phyloP scores from a whole-genome alignment of 2,888 invertebrate genomes.

The Eristalis intricaria region DNA sequence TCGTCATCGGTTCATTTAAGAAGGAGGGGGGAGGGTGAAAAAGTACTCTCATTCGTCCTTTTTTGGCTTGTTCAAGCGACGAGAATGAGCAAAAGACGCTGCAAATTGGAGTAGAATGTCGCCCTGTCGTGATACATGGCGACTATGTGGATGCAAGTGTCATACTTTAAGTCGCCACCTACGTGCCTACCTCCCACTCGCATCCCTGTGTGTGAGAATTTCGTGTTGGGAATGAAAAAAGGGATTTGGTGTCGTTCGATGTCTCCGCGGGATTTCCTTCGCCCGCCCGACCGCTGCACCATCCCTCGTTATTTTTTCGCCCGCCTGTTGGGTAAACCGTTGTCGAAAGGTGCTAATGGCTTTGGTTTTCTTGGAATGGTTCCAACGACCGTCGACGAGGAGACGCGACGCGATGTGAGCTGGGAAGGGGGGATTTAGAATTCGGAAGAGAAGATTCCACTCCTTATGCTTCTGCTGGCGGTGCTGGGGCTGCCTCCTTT shows the following conservation, averaged over 20 bases:
- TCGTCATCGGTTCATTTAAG: slow-evolving; percentile 56
- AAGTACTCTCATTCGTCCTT: slow-evolving; percentile 14
- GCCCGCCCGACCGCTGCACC: not conserved
- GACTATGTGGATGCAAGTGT: slow-evolving; percentile 43
- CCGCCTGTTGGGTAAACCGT: slow-evolving; percentile 51
- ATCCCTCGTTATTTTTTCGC: slow-evolving; percentile 24
- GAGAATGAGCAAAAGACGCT: slow-evolving; percentile 51
- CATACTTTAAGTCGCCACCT: not conserved
- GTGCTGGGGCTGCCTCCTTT: not conserved
- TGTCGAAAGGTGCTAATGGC: slow-evolving; percentile 67
- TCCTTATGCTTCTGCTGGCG: not conserved
- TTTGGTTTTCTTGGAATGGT: slow-evolving; percentile 61
- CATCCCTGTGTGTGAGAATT: slow-evolving; percentile 42
- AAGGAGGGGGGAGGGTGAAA: slow-evolving; percentile 36
- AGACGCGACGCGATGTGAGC: too few relatives aligned
- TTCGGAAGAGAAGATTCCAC: slow-evolving; percentile 38
- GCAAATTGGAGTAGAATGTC: slow-evolving; percentile 61
- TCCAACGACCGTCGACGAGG: slow-evolving; percentile 25
- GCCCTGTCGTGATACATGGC: not conserved
- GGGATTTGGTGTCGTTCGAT: slow-evolving; percentile 33
- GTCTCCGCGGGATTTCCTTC: not conserved
- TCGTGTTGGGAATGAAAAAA: slow-evolving; percentile 38
- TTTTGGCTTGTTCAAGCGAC: slow-evolving; percentile 15
- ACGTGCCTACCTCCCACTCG: not conserved
- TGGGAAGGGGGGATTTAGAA: slow-evolving; percentile 24